Conservation (phyloP, 2,888 invertebrate species). For the Steromphala cineraria region DNA sequence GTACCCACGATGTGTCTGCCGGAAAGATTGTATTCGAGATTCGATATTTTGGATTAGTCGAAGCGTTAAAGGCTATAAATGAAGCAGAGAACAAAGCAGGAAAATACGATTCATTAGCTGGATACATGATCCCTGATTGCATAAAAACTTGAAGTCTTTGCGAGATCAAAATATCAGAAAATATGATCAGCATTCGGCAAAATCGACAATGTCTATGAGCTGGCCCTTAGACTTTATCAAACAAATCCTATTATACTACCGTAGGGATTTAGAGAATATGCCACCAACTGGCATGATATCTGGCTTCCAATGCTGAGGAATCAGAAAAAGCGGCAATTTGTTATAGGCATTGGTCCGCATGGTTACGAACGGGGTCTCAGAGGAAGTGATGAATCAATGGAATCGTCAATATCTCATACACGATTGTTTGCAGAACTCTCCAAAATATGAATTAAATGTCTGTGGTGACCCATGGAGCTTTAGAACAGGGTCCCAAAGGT, state of each 20-base stretch:
- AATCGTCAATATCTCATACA: neutral
- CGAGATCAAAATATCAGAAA: neutral
- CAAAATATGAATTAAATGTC: constrained; percentile 8
- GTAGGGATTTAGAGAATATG: neutral
- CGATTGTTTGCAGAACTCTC: neutral
- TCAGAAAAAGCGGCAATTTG: neutral
- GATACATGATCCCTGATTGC: neutral
- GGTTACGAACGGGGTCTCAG: neutral
- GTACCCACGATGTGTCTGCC: too few species aligned
- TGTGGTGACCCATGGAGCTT: neutral
- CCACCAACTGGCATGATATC: neutral
- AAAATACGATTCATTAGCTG: neutral
- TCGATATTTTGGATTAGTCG: too few species aligned
- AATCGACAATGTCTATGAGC: neutral
- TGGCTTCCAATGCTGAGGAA: neutral
- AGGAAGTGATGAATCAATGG: neutral
- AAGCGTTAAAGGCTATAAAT: too few species aligned
- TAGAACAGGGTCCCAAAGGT: neutral
- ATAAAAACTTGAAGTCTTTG: neutral
- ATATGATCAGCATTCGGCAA: neutral
- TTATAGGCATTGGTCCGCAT: neutral
- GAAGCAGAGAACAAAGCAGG: too few species aligned
- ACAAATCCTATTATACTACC: neutral
- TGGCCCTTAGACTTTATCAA: neutral
- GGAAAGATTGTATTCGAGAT: too few species aligned